Evolutionary conservation across 2,888 invertebrate species (phyloP).

Genomic region (Cephus pygmeus): DNA sequence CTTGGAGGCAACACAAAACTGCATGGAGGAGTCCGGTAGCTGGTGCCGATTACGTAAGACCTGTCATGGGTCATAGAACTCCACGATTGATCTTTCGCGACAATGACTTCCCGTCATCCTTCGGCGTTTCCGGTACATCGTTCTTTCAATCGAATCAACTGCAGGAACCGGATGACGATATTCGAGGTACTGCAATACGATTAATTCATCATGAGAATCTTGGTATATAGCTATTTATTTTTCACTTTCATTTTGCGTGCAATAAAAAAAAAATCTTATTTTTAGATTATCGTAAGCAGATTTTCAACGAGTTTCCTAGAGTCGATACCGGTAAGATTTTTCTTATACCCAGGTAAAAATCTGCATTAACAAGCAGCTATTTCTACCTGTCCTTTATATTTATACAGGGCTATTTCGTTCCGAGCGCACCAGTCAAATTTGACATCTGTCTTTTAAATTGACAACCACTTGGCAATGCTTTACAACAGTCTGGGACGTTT

Average conservation of each 20-base stretch:
- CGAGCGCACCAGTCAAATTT: not conserved
- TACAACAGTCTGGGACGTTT: not conserved
- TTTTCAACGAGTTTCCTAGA: slow-evolving; percentile 59
- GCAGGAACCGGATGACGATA: slow-evolving; percentile 58
- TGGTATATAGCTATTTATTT: not conserved
- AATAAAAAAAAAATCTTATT: slow-evolving; percentile 23
- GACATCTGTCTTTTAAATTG: not conserved
- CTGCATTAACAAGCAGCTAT: not conserved
- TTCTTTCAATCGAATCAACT: slow-evolving; percentile 62
- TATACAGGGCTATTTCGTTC: not conserved
- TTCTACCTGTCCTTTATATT: not conserved
- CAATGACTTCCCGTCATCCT: slow-evolving; percentile 54
- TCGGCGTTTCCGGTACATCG: slow-evolving; percentile 43
- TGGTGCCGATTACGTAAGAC: slow-evolving; percentile 29
- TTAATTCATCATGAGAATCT: not conserved
- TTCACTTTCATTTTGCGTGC: not conserved
- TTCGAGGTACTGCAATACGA: slow-evolving; percentile 47
- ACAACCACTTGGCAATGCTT: not conserved
- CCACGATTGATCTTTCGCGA: slow-evolving; percentile 62
- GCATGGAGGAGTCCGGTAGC: slow-evolving; percentile 51
- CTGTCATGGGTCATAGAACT: slow-evolving; percentile 62
- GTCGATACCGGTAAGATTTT: slow-evolving; percentile 59
- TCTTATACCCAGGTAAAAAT: not conserved
- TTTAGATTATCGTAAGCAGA: slow-evolving; percentile 62
- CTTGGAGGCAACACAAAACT: slow-evolving; percentile 60